A percentile compares a stretch with the other conserved stretches of the same genome.
Conservation (phyloP, 2,113 vertebrate species). For the Microcebus tavaratra region DNA sequence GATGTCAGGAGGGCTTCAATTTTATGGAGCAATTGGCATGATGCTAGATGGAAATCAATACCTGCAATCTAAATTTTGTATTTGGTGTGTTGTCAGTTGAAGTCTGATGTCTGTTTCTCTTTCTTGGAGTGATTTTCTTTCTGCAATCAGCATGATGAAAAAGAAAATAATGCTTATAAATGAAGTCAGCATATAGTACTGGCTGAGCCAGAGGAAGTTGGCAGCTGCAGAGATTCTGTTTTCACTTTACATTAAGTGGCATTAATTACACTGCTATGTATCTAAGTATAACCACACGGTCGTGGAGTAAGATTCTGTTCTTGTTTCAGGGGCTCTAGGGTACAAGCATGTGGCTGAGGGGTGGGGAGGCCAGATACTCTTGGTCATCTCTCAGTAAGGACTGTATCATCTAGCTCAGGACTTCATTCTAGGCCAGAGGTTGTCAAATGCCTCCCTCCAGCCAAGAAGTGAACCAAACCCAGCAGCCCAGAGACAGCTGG, state of each 20-base stretch:
- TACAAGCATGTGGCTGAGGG: background rate
- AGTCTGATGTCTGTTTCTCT: slow-evolving; percentile 80
- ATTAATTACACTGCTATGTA: slow-evolving; percentile 73
- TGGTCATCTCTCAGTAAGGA: background rate
- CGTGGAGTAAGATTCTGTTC: slow-evolving; percentile 16
- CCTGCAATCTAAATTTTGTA: slow-evolving; percentile 77
- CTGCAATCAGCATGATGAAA: slow-evolving; percentile 69
- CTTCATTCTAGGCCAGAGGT: background rate
- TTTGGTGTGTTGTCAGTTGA: slow-evolving; percentile 72
- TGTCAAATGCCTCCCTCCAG: background rate
- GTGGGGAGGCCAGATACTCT: background rate
- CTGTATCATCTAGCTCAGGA: background rate
- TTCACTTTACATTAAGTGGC: slow-evolving; percentile 72
- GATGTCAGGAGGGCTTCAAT: slow-evolving; percentile 72
- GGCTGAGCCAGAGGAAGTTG: slow-evolving; percentile 67
- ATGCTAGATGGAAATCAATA: slow-evolving; percentile 79
- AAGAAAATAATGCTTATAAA: slow-evolving; percentile 76
- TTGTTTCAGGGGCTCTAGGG: slow-evolving; percentile 21
- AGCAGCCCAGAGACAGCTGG: background rate
- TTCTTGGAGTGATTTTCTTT: slow-evolving; percentile 73
- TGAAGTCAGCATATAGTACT: slow-evolving; percentile 45
- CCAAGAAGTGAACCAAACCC: slow-evolving; percentile 18
- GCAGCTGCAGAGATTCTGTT: slow-evolving; percentile 64
- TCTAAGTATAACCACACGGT: slow-evolving; percentile 58
- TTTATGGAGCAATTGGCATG: slow-evolving; percentile 78